phyloP scores from a whole-genome alignment of 2,888 invertebrate genomes.

The Mylabris sibirica region DNA sequence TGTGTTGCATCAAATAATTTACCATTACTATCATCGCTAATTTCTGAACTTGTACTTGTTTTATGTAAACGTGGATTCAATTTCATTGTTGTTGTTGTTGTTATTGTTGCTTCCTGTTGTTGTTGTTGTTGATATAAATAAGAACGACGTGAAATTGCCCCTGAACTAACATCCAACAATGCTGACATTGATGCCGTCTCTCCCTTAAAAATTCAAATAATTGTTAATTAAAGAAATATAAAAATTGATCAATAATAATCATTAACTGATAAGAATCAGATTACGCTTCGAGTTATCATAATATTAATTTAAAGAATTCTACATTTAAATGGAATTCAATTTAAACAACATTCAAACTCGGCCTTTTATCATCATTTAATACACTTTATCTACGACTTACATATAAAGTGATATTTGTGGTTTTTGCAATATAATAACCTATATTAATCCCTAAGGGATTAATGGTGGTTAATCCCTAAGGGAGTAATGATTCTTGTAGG shows the following conservation, averaged over 20 bases:
- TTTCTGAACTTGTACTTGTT: slow-evolving; percentile 47
- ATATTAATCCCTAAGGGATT: too few species aligned
- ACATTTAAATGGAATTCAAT: slow-evolving; percentile 26
- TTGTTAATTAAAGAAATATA: neutral
- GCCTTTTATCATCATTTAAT: slow-evolving; percentile 55
- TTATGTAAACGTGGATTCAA: slow-evolving; percentile 36
- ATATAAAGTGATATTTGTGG: too few species aligned
- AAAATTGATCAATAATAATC: neutral
- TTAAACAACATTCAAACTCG: slow-evolving; percentile 51
- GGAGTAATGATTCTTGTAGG: too few species aligned
- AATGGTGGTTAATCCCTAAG: too few species aligned
- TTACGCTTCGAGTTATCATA: slow-evolving; percentile 28
- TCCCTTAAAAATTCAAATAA: neutral
- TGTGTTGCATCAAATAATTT: neutral
- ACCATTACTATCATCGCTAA: slow-evolving; percentile 43
- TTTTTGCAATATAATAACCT: too few species aligned
- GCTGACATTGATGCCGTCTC: neutral
- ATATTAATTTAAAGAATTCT: slow-evolving; percentile 26
- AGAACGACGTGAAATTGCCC: slow-evolving; percentile 5
- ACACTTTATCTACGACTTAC: too few species aligned
- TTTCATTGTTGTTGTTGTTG: neutral
- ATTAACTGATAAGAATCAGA: slow-evolving; percentile 8
- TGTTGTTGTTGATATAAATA: neutral
- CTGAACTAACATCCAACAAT: neutral
- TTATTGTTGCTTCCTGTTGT: slow-evolving; percentile 5